A percentile compares a stretch with the other conserved stretches of the same genome.
Evolutionary conservation across 64 coral and sea anemone species (phyloP).

Genomic region (Anthopleura sola): DNA sequence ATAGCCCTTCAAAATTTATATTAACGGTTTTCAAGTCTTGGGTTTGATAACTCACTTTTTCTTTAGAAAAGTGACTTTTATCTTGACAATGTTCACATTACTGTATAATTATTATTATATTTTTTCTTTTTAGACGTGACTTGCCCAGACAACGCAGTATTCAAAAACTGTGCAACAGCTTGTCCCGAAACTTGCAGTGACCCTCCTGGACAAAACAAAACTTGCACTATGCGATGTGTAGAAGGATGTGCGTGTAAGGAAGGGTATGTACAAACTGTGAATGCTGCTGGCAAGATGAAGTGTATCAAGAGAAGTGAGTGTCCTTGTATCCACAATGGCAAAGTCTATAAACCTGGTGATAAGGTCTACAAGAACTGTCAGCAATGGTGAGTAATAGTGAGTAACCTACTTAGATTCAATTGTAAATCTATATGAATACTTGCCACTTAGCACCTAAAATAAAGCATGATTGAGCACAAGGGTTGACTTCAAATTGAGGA

Average conservation of each 20-base stretch:
- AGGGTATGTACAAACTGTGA: conserved; percentile 53
- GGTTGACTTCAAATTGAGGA: too few species aligned
- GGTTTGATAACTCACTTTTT: too few species aligned
- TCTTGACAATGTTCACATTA: too few species aligned
- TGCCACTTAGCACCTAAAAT: too few species aligned
- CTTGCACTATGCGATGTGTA: conserved; percentile 63
- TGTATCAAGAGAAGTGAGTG: conserved; percentile 57
- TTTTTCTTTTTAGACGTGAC: conserved; percentile 36
- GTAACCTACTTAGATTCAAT: background rate
- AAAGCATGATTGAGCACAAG: too few species aligned
- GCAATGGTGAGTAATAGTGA: conserved; percentile 49
- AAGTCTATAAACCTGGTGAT: conserved; percentile 45
- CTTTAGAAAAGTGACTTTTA: too few species aligned
- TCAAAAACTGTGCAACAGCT: conserved; percentile 62
- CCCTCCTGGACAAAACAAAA: conserved; percentile 37
- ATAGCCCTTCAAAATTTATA: too few species aligned
- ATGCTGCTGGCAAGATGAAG: conserved; percentile 40
- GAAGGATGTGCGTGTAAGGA: conserved; percentile 72
- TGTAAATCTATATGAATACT: too few species aligned
- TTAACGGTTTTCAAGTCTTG: too few species aligned
- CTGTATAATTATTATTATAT: background rate
- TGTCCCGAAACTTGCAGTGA: conserved; percentile 62
- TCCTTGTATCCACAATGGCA: conserved; percentile 63
- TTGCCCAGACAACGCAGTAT: conserved; percentile 57
- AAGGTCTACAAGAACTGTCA: conserved; percentile 65